A percentile compares a stretch with the other conserved stretches of the same genome.
phyloP scores from a whole-genome alignment of 2,888 invertebrate species.

The Epinotia demarniana region DNA sequence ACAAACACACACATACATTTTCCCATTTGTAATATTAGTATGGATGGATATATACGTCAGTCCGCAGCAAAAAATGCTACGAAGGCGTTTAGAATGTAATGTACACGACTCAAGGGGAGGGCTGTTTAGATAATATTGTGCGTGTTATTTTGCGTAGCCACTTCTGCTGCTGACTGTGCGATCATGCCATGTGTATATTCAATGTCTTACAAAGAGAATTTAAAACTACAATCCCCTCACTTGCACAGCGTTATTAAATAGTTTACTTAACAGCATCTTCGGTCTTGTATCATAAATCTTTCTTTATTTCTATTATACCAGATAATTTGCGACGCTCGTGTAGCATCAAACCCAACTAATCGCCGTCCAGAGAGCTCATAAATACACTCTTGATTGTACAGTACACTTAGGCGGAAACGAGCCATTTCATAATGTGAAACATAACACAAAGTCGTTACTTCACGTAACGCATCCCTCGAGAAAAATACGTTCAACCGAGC shows the following conservation, averaged over 20 bases:
- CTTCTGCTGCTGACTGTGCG: too few relatives aligned
- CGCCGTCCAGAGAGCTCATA: slow-evolving; percentile 46
- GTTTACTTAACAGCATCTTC: not conserved
- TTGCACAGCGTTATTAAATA: not conserved
- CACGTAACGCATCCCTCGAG: slow-evolving; percentile 42
- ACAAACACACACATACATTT: too few relatives aligned
- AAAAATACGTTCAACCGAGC: slow-evolving; percentile 40
- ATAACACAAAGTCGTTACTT: slow-evolving; percentile 40
- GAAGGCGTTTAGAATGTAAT: too few relatives aligned
- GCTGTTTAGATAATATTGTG: too few relatives aligned
- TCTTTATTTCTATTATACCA: slow-evolving; percentile 3
- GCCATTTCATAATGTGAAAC: slow-evolving; percentile 48
- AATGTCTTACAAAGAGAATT: not conserved
- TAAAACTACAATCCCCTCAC: not conserved
- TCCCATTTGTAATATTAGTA: too few relatives aligned
- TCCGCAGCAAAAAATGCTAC: too few relatives aligned
- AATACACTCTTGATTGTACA: slow-evolving; percentile 47
- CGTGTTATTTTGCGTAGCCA: too few relatives aligned
- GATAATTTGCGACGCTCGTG: slow-evolving; percentile 14
- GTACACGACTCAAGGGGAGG: too few relatives aligned
- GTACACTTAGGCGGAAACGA: slow-evolving; percentile 38
- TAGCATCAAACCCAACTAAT: slow-evolving; percentile 35
- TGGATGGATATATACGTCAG: too few relatives aligned
- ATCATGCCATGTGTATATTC: not conserved
- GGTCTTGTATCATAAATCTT: not conserved